These are phyloP conservation scores for Onthophagus sagittarius DNA, from an alignment of 2,888 invertebrate species.

Conservation along the genomic window DNA sequence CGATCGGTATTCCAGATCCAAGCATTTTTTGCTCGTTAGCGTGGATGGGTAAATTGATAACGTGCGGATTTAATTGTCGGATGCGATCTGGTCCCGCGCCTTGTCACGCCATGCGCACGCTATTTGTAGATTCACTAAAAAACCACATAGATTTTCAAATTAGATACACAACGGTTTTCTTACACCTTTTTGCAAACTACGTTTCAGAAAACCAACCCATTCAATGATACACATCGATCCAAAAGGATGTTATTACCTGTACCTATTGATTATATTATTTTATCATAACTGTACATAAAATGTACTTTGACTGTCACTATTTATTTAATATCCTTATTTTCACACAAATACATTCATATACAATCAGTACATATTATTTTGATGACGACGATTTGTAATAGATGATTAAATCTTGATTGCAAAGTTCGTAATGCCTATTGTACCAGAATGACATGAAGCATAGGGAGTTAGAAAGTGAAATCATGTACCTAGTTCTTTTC, in stretches of 20 bases:
- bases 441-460: no score
- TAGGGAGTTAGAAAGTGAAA: no score
- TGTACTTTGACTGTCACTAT: neutral
- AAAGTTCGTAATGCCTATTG: no score
- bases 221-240: neutral
- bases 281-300: neutral
- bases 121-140: neutral
- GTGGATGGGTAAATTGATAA: slow-evolving; percentile 8
- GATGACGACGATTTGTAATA: neutral
- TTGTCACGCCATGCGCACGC: slow-evolving; percentile 1
- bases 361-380: neutral
- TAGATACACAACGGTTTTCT: neutral
- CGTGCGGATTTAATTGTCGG: slow-evolving; percentile 13
- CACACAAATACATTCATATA: no score
- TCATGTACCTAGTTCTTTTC: no score
- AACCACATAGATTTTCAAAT: neutral
- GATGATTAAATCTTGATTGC: neutral
- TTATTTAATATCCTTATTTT: no score
- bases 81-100: slow-evolving; percentile 1
- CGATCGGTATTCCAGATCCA: neutral
- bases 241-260: neutral
- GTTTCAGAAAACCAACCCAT: neutral
- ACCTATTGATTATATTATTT: neutral
- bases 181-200: neutral
- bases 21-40: slow-evolving; percentile 11